Conservation (phyloP, 1,140 invertebrate species). For the Laodelphax striatellus region DNA sequence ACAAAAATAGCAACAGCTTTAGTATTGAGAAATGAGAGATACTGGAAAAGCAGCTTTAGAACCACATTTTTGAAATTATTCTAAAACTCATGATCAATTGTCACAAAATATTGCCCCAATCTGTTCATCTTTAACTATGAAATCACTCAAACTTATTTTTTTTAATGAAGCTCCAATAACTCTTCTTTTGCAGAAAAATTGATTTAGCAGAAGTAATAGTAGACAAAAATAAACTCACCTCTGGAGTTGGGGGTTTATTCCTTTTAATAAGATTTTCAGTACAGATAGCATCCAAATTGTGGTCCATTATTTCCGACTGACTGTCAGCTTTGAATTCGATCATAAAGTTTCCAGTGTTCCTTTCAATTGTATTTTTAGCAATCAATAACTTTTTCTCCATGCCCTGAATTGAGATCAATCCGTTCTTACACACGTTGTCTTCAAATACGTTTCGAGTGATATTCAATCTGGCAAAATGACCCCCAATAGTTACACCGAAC, state of each 20-base stretch:
- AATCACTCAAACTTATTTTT: too few species aligned
- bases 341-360: constrained; percentile 76
- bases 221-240: constrained; percentile 18
- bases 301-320: constrained; percentile 84
- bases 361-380: constrained; percentile 58
- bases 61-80: too few species aligned
- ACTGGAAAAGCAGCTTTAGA: too few species aligned
- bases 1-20: too few species aligned
- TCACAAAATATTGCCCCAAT: too few species aligned
- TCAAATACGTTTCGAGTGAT: constrained; percentile 76
- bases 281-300: constrained; percentile 62
- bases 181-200: too few species aligned
- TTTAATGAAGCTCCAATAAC: too few species aligned
- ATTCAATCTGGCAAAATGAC: constrained; percentile 78
- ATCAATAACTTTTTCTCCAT: constrained; percentile 93
- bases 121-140: too few species aligned
- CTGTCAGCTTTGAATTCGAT: constrained; percentile 82
- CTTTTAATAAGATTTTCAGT: constrained; percentile 62
- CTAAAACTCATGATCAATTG: too few species aligned
- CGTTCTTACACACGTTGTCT: constrained; percentile 70
- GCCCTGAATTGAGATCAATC: constrained; percentile 75
- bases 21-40: too few species aligned
- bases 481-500: constrained; percentile 74
- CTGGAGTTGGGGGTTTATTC: constrained; percentile 41
- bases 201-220: too few species aligned